These are phyloP conservation scores for Chouioia cunea DNA, from an alignment of 2,888 invertebrate species.

Conservation along the genomic window DNA sequence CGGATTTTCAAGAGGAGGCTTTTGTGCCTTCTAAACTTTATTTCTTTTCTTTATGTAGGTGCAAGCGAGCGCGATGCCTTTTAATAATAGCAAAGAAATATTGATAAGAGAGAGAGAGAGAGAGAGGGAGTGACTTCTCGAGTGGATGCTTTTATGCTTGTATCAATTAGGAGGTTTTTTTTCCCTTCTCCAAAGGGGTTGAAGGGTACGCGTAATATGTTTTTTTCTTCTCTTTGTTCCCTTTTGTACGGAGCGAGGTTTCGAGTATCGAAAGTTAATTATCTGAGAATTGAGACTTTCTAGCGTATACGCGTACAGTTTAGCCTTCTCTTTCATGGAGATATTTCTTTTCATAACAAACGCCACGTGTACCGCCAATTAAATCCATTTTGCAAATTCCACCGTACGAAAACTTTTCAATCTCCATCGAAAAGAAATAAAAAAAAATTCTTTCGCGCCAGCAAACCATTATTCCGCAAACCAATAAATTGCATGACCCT, in stretches of 20 bases:
- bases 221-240: not conserved
- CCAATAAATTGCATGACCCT: no score
- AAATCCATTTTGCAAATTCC: no score
- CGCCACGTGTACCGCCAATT: no score
- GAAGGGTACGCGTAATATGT: not conserved
- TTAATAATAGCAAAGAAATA: constrained; percentile 44
- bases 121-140: not conserved
- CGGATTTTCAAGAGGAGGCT: constrained; percentile 29
- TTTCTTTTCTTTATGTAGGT: constrained; percentile 14
- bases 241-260: not conserved
- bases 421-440: no score
- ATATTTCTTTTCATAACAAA: no score
- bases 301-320: no score
- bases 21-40: not conserved
- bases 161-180: constrained; percentile 41
- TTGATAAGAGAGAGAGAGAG: constrained; percentile 43
- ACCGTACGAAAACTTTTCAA: no score
- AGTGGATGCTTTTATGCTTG: constrained; percentile 33
- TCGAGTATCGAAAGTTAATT: no score
- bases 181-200: not conserved
- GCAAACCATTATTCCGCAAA: no score
- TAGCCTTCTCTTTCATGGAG: no score
- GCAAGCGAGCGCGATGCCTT: constrained; percentile 46
- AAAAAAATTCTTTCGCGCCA: no score
- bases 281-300: no score